phyloP scores from a whole-genome alignment of 1,140 invertebrate genomes.

The Drosophila bocqueti region DNA sequence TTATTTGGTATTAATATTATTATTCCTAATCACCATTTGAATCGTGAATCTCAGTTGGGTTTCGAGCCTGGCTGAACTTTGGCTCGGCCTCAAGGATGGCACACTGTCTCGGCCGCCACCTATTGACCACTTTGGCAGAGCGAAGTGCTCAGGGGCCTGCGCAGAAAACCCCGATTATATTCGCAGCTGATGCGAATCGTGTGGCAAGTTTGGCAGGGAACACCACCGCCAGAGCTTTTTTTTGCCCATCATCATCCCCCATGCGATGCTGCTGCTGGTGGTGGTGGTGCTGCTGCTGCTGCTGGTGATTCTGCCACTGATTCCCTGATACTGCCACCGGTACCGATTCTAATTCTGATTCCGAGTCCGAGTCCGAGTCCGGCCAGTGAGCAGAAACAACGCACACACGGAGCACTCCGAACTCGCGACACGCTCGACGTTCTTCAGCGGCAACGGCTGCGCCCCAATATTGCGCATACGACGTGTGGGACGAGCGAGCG shows the following conservation, averaged over 20 bases:
- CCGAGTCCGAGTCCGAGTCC: conserved; percentile 7
- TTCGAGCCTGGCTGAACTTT: neutral
- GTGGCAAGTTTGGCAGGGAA: conserved; percentile 13
- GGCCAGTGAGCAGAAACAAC: conserved; percentile 32
- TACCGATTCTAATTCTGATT: neutral
- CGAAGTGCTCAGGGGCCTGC: neutral
- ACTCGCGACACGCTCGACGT: conserved; percentile 5
- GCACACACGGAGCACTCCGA: neutral
- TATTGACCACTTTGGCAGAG: neutral
- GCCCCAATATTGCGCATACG: conserved; percentile 44
- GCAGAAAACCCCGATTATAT: neutral
- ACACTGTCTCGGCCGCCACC: neutral
- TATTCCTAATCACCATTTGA: too few relatives aligned
- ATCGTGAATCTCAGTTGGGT: neutral
- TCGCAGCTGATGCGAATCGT: conserved; percentile 1
- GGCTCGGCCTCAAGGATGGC: neutral
- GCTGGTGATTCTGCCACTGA: conserved; percentile 9
- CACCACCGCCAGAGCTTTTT: conserved; percentile 10
- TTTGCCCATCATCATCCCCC: conserved; percentile 19
- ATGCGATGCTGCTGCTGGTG: conserved; percentile 7
- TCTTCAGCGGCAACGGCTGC: conserved; percentile 35
- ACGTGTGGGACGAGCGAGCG: conserved; percentile 21
- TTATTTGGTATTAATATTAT: too few relatives aligned
- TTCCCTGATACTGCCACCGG: neutral
- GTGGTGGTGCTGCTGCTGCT: neutral